A percentile compares a stretch with the other conserved stretches of the same genome.
phyloP scores from a whole-genome alignment of 2,888 invertebrate species.

The Petrophora chlorosata region DNA sequence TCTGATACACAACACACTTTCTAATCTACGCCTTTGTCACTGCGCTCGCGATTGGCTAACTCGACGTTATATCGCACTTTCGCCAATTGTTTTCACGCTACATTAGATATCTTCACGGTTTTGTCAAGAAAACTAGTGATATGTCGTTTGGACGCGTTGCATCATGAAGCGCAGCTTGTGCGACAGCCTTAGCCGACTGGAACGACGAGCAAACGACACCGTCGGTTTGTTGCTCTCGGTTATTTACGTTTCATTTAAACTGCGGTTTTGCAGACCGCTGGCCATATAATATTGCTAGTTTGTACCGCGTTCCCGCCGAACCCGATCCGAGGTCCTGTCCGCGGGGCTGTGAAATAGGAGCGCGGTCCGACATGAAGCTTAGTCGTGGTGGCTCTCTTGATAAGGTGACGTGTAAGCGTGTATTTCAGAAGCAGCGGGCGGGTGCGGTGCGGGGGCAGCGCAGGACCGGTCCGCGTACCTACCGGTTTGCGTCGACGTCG shows the following conservation, averaged over 20 bases:
- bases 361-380: constrained; percentile 67
- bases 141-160: constrained; percentile 59
- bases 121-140: constrained; percentile 60
- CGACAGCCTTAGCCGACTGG: constrained; percentile 31
- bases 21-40: constrained; percentile 83
- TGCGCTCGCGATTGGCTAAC: constrained; percentile 75
- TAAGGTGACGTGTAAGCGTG: constrained; percentile 77
- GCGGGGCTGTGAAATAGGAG: constrained; percentile 71
- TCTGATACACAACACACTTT: constrained; percentile 81
- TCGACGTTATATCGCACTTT: constrained; percentile 74
- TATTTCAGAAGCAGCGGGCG: constrained; percentile 72
- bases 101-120: constrained; percentile 72
- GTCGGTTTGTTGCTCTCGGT: constrained; percentile 30
- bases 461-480: constrained; percentile 78
- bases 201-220: constrained; percentile 24
- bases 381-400: constrained; percentile 69
- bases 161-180: constrained; percentile 45
- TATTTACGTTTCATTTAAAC: constrained; percentile 47
- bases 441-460: constrained; percentile 52
- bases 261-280: constrained; percentile 62
- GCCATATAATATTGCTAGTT: constrained; percentile 66
- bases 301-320: constrained; percentile 64
- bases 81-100: constrained; percentile 83
- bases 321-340: constrained; percentile 60
- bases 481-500: constrained; percentile 78